Conservation (phyloP, 1,140 invertebrate species). For the Pseudomyrmex gracilis region DNA sequence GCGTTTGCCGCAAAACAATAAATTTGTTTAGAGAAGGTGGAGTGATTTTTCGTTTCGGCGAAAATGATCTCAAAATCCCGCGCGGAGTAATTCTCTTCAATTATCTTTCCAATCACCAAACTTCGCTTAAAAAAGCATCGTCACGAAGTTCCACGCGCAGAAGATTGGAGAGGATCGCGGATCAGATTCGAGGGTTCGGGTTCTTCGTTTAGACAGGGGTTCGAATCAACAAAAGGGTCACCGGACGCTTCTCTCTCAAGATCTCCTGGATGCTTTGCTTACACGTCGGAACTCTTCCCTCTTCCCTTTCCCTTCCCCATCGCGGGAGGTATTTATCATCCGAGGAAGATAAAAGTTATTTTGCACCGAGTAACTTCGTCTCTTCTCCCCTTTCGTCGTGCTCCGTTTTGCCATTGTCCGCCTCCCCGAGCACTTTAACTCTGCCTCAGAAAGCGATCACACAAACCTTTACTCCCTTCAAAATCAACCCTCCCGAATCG, state of each 20-base stretch:
- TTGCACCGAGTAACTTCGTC: constrained; percentile 10
- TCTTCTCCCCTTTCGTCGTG: neutral
- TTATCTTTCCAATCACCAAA: constrained; percentile 35
- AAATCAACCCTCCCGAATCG: constrained; percentile 32
- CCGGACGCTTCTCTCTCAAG: constrained; percentile 44
- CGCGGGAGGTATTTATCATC: constrained; percentile 65
- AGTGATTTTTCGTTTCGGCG: neutral
- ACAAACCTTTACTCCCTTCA: constrained; percentile 10
- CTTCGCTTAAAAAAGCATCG: constrained; percentile 9
- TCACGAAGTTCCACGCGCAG: neutral
- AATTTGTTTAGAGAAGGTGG: neutral
- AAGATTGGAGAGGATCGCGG: constrained; percentile 26
- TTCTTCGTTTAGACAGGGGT: constrained; percentile 49
- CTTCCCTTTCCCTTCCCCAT: neutral
- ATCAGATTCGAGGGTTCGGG: constrained; percentile 46
- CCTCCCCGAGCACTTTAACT: constrained; percentile 31
- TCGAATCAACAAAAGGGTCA: constrained; percentile 41
- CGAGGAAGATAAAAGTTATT: constrained; percentile 66
- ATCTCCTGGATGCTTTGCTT: constrained; percentile 8
- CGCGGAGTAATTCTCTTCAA: constrained; percentile 12
- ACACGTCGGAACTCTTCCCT: neutral
- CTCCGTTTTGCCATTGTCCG: constrained; percentile 33
- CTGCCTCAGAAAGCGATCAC: constrained; percentile 20
- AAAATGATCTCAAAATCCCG: too few relatives aligned
- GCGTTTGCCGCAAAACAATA: neutral